Evolutionary conservation across 2,888 invertebrate species (phyloP).

Genomic region (Busseola fusca): DNA sequence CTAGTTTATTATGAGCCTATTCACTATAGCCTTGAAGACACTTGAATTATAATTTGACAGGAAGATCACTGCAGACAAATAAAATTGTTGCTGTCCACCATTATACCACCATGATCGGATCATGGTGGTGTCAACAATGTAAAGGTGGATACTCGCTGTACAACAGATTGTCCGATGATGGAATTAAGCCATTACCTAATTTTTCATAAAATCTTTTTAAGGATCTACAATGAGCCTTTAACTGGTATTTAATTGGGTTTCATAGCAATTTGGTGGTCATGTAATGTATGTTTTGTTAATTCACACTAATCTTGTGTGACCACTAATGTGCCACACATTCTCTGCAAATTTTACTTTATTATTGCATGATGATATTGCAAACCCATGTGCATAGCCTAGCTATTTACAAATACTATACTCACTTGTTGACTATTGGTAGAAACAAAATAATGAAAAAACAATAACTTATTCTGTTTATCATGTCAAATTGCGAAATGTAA

Average conservation of each 20-base stretch:
- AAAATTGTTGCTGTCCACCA: too few relatives aligned
- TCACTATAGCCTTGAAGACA: too few relatives aligned
- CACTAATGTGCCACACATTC: not conserved
- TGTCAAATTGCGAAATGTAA: not conserved
- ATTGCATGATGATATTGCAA: constrained; percentile 12
- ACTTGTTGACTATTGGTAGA: not conserved
- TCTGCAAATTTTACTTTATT: not conserved
- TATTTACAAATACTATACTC: not conserved
- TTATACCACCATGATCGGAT: too few relatives aligned
- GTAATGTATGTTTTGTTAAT: not conserved
- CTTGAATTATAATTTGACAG: too few relatives aligned
- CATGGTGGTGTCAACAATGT: too few relatives aligned
- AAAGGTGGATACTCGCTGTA: too few relatives aligned
- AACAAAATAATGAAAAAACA: not conserved
- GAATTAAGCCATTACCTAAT: too few relatives aligned
- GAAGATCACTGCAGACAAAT: too few relatives aligned
- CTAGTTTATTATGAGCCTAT: too few relatives aligned
- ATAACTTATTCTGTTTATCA: not conserved
- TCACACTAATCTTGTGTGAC: not conserved
- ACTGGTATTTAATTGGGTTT: not conserved
- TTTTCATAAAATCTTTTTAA: too few relatives aligned
- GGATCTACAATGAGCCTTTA: too few relatives aligned
- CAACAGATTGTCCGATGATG: too few relatives aligned
- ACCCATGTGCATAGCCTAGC: not conserved
- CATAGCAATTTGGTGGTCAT: not conserved